Evolutionary conservation across 2,797 vertebrate genomes (phyloP).

Genomic region (Astyanax mexicanus): DNA sequence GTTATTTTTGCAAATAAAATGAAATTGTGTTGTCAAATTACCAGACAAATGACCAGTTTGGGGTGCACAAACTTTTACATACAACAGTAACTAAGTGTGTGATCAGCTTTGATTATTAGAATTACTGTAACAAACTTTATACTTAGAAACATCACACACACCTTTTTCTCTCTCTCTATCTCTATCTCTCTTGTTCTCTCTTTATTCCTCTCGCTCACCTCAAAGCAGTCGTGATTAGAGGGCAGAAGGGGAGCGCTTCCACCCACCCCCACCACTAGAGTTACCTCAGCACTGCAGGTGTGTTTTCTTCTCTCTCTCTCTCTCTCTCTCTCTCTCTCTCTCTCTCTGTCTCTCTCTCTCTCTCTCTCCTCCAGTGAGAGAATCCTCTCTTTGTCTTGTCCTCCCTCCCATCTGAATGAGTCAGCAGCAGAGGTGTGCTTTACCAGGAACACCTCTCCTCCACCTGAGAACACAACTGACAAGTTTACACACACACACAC

Average conservation of each 20-base stretch:
- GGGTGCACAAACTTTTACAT: too few species aligned
- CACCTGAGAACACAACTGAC: constrained; percentile 30
- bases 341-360: constrained; percentile 37
- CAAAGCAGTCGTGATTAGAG: constrained; percentile 48
- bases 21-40: too few species aligned
- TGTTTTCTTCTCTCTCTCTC: constrained; percentile 50
- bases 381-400: constrained; percentile 46
- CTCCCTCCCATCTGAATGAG: constrained; percentile 33
- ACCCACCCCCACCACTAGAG: neutral
- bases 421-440: constrained; percentile 43
- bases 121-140: neutral
- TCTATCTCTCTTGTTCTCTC: neutral
- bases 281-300: constrained; percentile 67
- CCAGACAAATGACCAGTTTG: too few species aligned
- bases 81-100: too few species aligned
- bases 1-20: too few species aligned
- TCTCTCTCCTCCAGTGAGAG: neutral
- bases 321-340: neutral
- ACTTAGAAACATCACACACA: neutral
- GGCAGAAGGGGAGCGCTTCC: neutral
- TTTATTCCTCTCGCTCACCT: constrained; percentile 6
- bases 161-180: constrained; percentile 16
- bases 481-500: neutral
- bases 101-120: too few species aligned
- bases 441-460: constrained; percentile 40